Base-by-base conservation (phyloP, 2,113 vertebrate genomes). In the Semicossyphus pulcher region DNA sequence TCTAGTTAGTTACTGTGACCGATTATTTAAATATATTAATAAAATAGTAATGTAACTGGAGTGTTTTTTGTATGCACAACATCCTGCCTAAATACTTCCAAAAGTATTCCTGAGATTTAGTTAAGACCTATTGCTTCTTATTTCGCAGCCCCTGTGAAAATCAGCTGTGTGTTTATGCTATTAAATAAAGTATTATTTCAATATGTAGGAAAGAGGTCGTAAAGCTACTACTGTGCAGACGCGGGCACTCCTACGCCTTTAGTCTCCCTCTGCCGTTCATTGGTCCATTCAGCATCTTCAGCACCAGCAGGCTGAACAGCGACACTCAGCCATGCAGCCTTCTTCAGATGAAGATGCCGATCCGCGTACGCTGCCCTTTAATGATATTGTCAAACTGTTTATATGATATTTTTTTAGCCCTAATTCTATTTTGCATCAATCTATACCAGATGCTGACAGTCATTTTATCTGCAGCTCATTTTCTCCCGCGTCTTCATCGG, bases 241-340 rank as follows among this genome's bases (percentile, higher is more conserved):
- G 44, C 60, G 44, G 64, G 51, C 79, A 39, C 79, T 79, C 86
- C 83, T 59, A 75, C 88, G 81, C 87, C 48, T 36, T 25, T 23
- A 51, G 78, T 74, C 64, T 68, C 58, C 85, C 85, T 73, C 72
- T 5, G 72, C 60, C 60, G 74, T 16, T 83, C 78, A 88, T 89
- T 90, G 87, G 88, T 81, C 78, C 77, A 34, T 66, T 71, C 59
- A 70, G 80, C 86, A 79, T 68, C 81, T 91, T 92, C 91, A 92
- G 91, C 92, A 92, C 91, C 90, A 77, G 64, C 78, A 88, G 69
- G 47, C 75, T 87, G 91, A 87, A 93, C 91, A 92, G 91, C 89
- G 92, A 86, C 88, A 72, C 85, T 5, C 70, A 49, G 70, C 74
- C 78, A 23, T 7, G 71, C 83, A 70, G 85, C 83, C 36, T 21